Conservation (phyloP, 1,140 invertebrate genomes). For the Megalopta genalis region DNA sequence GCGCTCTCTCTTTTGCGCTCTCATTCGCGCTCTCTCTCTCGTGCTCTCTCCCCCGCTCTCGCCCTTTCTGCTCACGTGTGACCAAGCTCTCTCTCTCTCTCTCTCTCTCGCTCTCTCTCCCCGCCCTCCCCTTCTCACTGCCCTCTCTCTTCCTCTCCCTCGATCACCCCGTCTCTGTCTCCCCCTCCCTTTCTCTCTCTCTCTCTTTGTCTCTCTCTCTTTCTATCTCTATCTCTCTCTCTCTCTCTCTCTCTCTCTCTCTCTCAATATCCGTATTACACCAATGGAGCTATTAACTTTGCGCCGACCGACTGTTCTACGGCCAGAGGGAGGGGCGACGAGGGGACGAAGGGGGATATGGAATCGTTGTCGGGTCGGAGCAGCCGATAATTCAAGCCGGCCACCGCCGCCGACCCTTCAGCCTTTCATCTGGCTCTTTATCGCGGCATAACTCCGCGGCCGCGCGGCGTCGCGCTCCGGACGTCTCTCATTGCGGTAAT, state of each 20-base stretch:
- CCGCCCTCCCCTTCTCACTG: too few relatives aligned
- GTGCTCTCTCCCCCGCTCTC: neutral
- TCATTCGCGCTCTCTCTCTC: neutral
- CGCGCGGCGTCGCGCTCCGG: too few relatives aligned
- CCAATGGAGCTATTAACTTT: constrained; percentile 37
- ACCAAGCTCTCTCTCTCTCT: neutral
- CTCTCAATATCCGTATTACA: constrained; percentile 25
- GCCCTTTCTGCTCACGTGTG: too few relatives aligned
- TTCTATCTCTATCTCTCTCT: neutral
- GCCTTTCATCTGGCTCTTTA: constrained; percentile 1
- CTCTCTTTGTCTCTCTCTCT: neutral
- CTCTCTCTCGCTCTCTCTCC: neutral
- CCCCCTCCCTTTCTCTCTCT: neutral
- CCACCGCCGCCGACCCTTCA: neutral
- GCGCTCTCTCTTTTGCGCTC: too few relatives aligned
- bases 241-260: neutral
- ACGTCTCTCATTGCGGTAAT: constrained; percentile 5
- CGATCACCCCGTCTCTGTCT: too few relatives aligned
- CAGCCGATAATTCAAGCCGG: constrained; percentile 23
- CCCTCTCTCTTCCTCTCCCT: too few relatives aligned
- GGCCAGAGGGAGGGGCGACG: neutral
- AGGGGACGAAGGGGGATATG: neutral
- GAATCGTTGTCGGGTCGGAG: constrained; percentile 25
- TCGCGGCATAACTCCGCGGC: neutral
- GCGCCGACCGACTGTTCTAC: neutral